Evolutionary conservation across 2,113 vertebrate genomes (phyloP).

Genomic region (Pampusana beccarii): DNA sequence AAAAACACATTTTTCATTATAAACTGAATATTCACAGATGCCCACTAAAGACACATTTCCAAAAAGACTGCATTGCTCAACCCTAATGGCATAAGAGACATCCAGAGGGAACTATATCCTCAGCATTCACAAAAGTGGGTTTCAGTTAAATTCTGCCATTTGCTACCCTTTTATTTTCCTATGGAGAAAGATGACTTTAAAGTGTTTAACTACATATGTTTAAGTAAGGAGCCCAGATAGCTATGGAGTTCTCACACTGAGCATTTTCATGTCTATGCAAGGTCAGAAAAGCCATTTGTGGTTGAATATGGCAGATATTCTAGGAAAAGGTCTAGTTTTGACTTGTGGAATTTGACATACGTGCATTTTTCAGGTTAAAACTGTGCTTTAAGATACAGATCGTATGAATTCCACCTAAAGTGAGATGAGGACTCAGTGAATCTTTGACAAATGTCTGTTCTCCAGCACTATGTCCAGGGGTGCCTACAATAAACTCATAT

Average conservation of each 20-base stretch:
- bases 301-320: background rate
- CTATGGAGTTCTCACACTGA: background rate
- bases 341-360: background rate
- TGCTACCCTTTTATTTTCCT: background rate
- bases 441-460: background rate
- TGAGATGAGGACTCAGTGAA: background rate
- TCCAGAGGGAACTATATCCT: background rate
- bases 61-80: background rate
- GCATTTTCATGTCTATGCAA: fast-evolving
- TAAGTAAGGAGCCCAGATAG: background rate
- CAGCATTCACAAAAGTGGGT: background rate
- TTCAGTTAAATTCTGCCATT: background rate
- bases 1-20: background rate
- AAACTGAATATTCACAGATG: background rate
- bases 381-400: background rate
- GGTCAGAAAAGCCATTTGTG: background rate
- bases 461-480: background rate
- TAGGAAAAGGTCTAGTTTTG: background rate
- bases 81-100: background rate
- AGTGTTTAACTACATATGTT: background rate
- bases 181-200: background rate
- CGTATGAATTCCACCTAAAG: background rate
- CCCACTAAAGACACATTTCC: background rate
- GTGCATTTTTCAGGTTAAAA: background rate
- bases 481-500: background rate